A percentile compares a stretch with the other conserved stretches of the same genome.
Conservation (phyloP, 2,797 vertebrate genomes). For the Cossypha polioptera region DNA sequence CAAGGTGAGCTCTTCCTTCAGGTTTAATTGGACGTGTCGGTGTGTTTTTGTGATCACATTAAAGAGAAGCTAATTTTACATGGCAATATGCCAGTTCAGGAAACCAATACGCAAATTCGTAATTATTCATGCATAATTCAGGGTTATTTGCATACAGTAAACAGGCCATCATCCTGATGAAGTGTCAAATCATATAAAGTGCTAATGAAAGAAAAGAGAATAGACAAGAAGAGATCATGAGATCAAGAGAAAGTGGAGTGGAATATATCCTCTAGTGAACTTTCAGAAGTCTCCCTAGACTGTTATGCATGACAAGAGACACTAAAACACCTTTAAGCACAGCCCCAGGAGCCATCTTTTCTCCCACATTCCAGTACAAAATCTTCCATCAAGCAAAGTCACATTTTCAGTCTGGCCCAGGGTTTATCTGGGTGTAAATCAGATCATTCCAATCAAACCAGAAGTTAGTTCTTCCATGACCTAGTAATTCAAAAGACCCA, state of each 20-base stretch:
- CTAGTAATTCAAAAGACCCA: background rate
- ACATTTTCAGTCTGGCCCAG: background rate
- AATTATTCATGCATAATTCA: conserved; percentile 67
- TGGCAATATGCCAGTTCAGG: conserved; percentile 49
- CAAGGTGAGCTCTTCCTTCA: conserved; percentile 34
- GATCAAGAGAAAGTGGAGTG: background rate
- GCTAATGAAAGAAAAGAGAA: conserved; percentile 49
- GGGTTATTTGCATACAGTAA: conserved; percentile 63
- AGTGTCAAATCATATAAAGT: conserved; percentile 29
- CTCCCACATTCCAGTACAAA: background rate
- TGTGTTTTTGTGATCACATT: background rate
- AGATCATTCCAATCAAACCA: background rate
- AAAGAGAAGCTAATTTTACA: conserved; percentile 47
- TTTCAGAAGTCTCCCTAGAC: background rate
- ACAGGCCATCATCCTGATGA: conserved; percentile 51
- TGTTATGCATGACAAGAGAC: background rate
- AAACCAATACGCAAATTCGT: conserved; percentile 35
- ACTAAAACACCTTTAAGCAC: background rate
- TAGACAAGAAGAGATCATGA: conserved; percentile 16
- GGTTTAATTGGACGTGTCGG: background rate
- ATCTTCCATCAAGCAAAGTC: background rate
- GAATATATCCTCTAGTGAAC: background rate
- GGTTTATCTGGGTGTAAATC: background rate
- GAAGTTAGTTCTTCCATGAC: background rate
- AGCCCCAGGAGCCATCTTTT: background rate